phyloP scores from a whole-genome alignment of 2,797 vertebrate species.

The Emydoidea blandingii region DNA sequence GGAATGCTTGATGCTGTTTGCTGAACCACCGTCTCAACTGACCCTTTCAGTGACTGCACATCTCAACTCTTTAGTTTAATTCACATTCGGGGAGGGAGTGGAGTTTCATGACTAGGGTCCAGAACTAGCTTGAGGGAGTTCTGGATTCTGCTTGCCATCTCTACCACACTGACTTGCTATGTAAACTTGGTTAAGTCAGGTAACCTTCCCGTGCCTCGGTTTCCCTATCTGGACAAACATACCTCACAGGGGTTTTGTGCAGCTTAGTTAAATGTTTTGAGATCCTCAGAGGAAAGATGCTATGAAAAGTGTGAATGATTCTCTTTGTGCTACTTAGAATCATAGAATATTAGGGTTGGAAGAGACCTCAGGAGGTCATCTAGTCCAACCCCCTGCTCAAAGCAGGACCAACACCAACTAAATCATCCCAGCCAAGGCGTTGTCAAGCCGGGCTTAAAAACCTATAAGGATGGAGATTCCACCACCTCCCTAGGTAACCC shows the following conservation, averaged over 20 bases:
- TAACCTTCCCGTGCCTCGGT: not conserved
- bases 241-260: not conserved
- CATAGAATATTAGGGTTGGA: too few relatives aligned
- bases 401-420: too few relatives aligned
- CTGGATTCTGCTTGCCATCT: fast-evolving
- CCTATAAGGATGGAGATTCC: too few relatives aligned
- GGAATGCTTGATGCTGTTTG: not conserved
- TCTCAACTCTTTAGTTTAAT: not conserved
- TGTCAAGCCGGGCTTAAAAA: too few relatives aligned
- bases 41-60: fast-evolving
- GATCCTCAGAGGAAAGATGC: not conserved
- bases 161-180: fast-evolving
- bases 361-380: too few relatives aligned
- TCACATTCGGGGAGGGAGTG: not conserved
- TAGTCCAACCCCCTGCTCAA: too few relatives aligned
- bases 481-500: too few relatives aligned
- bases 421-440: too few relatives aligned
- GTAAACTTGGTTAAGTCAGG: not conserved
- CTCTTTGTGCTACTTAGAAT: not conserved
- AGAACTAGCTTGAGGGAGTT: not conserved
- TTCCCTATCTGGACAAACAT: not conserved
- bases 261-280: fast-evolving
- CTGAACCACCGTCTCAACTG: not conserved
- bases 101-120: not conserved
- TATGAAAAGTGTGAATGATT: not conserved